Evolutionary conservation across 2,888 invertebrate genomes (phyloP).

Genomic region (Caradrina clavipalpis): DNA sequence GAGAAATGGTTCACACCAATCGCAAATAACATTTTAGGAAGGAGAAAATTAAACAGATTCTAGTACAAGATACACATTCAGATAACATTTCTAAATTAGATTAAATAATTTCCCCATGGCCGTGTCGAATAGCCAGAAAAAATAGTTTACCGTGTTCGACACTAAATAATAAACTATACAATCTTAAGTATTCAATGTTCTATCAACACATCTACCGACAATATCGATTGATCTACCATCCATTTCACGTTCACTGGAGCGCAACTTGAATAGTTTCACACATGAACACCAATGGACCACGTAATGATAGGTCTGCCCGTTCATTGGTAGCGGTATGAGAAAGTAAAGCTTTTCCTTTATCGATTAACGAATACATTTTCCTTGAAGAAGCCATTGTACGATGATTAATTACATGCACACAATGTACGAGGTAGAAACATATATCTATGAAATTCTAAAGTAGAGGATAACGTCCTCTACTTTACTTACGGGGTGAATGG

Average conservation of each 20-base stretch:
- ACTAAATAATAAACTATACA: background rate
- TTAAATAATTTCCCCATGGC: no score
- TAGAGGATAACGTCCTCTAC: no score
- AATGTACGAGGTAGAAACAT: background rate
- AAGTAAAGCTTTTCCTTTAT: slow-evolving; percentile 69
- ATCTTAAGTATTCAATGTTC: slow-evolving; percentile 13
- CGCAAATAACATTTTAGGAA: no score
- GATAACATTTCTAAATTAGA: no score
- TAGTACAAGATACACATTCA: no score
- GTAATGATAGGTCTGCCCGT: slow-evolving; percentile 57
- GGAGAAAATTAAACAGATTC: no score
- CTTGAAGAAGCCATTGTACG: slow-evolving; percentile 50
- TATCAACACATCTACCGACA: slow-evolving; percentile 1
- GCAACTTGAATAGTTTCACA: slow-evolving; percentile 44
- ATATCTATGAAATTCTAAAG: background rate
- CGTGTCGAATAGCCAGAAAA: no score
- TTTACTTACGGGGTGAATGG: no score
- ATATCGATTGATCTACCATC: slow-evolving; percentile 32
- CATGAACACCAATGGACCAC: slow-evolving; percentile 53
- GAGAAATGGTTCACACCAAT: no score
- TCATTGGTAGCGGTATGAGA: slow-evolving; percentile 57
- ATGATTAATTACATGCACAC: slow-evolving; percentile 4
- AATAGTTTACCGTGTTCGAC: background rate
- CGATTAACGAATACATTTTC: slow-evolving; percentile 65
- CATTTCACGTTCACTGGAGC: slow-evolving; percentile 57